Evolutionary conservation across 2,113 vertebrate species (phyloP), one percentile per base, ranked within the genome.

Genomic region (Catharus bicknelli): DNA sequence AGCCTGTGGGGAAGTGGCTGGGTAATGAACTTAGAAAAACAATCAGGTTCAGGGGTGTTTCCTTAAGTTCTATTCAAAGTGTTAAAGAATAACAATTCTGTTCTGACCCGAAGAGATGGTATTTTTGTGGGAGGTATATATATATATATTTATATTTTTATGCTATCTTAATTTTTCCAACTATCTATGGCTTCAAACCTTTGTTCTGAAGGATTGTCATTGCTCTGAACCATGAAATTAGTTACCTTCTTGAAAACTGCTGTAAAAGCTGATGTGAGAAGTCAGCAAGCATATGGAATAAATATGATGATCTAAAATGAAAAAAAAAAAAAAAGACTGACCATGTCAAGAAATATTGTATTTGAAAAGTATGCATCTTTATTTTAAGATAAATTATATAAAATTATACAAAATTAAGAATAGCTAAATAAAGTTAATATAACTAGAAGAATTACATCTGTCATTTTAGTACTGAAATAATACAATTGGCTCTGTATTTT

Each of bases 361-460:
- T 86, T 95, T 93, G 63, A 89, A 88, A 92, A 93, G 23, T 76
- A 87, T 55, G 61, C 22, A 25, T 91, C 70, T 93, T 94, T 88
- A 94, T 96, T 95, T 96, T 89, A 92, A 87, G 75, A 85, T 68
- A 82, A 93, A 94, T 78, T 57, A 67, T 82, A 82, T 69, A 68
- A 86, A 91, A 57, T 66, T 50, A 87, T 78, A 87, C 72, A 76
- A 82, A 81, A 88, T 51, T 84, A 83, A 93, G 55, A 93, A 75
- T 47, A 93, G 88, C 42, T 83, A 63, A 94, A 96, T 92, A 92
- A 94, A 95, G 80, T 94, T 90, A 95, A 93, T 96, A 87, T 92
- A 86, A 90, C 54, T 93, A 93, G 90, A 95, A 90, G 19, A 87
- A 90, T 66, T 84, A 93, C 62, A 89, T 61, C 77, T 96, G 54